These are phyloP conservation scores for Theocolax elegans DNA, from an alignment of 1,140 invertebrate species.

Conservation along the genomic window DNA sequence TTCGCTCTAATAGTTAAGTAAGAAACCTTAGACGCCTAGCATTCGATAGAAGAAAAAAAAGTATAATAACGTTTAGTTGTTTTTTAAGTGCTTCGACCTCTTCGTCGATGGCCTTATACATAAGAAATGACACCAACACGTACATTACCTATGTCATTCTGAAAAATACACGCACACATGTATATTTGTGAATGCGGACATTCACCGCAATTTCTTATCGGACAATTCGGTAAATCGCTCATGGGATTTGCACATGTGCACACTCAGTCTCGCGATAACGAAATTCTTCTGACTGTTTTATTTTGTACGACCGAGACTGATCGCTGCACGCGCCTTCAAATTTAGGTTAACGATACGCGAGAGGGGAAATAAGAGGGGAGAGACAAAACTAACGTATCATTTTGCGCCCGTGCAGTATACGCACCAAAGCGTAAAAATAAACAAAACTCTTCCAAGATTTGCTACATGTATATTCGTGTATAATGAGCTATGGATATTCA, in stretches of 20 bases:
- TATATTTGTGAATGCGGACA: constrained; percentile 3
- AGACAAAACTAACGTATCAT: not conserved
- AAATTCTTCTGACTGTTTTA: constrained; percentile 16
- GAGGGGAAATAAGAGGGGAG: not conserved
- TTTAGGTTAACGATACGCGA: constrained; percentile 26
- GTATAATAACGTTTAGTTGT: no score
- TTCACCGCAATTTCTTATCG: constrained; percentile 25
- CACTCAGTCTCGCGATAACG: constrained; percentile 10
- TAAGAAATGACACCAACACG: no score
- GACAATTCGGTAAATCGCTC: not conserved
- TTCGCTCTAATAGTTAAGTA: no score
- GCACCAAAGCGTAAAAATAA: not conserved
- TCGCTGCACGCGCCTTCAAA: constrained; percentile 20
- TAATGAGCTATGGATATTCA: no score
- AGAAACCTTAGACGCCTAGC: no score
- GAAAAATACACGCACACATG: not conserved
- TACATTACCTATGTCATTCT: no score
- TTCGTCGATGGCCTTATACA: no score
- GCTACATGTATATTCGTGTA: no score
- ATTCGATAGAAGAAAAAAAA: no score
- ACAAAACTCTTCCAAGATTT: not conserved
- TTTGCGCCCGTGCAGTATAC: not conserved
- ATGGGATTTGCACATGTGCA: constrained; percentile 27
- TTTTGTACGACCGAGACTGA: not conserved
- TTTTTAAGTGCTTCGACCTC: constrained; percentile 1